phyloP scores from a whole-genome alignment of 2,113 vertebrate species.

The Cheirogaleus medius region DNA sequence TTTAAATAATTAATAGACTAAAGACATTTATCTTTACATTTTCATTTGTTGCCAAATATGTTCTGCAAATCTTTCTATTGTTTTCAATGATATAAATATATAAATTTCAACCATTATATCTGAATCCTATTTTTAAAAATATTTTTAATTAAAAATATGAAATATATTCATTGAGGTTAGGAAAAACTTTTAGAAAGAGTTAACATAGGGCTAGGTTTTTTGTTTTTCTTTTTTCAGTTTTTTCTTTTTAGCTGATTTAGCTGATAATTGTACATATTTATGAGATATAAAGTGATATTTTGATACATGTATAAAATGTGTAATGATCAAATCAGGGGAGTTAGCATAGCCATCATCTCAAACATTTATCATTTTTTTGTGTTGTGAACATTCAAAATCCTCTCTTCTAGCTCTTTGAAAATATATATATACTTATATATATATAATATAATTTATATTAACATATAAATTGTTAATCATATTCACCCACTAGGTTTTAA shows the following conservation, averaged over 20 bases:
- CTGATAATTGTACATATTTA: not conserved
- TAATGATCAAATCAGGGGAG: not conserved
- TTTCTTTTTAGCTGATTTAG: not conserved
- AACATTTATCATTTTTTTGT: not conserved
- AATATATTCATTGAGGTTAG: not conserved
- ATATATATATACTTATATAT: not conserved
- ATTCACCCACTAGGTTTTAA: not conserved
- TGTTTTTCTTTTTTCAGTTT: not conserved
- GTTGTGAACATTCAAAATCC: not conserved
- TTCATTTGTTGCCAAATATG: not conserved
- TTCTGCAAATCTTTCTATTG: not conserved
- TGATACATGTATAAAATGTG: not conserved
- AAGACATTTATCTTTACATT: not conserved
- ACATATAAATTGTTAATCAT: not conserved
- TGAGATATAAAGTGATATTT: not conserved
- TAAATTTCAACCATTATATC: not conserved
- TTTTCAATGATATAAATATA: not conserved
- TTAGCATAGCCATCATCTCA: not conserved
- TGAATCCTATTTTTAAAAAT: not conserved
- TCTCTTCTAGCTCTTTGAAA: not conserved
- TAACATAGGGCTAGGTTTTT: not conserved
- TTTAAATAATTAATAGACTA: not conserved
- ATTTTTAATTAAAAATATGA: slow-evolving; percentile 4
- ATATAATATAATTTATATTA: no score
- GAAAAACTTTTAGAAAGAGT: not conserved